Base-by-base conservation (phyloP, 2,888 invertebrate genomes). In the Cantharis rustica region DNA sequence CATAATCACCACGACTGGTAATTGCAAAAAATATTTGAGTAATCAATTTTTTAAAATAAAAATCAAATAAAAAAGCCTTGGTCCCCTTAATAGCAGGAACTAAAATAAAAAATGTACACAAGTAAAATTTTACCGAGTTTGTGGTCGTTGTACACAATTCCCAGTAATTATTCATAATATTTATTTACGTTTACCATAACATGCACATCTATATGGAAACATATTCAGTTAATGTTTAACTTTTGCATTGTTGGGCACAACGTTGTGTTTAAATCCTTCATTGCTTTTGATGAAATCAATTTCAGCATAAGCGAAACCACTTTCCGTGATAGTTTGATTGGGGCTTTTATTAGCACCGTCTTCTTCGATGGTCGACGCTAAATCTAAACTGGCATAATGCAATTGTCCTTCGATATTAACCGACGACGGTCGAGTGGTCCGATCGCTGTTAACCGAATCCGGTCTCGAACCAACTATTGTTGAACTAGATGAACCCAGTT, bases 271-370 rank as follows among this genome's bases (percentile, higher is more conserved):
- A 78, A 89, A 84, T 76, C 88, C 88, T 81, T 92, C 92, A 61
- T 20, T 64, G 86, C 92, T 91, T 87, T 93, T 92, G 31, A 91
- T 89, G 88, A 95, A 95, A 90, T 95, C 95, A 79, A 95, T 95
- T 89, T 95, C 93, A 79, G 95, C 95, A 88, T 95, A 95, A 62
- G 91, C 90, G 84, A 93, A 92, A 76, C 89, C 88, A 66, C 90
- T 85, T 77, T 86, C 84, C 71, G 26, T n/a, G 73, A 64, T 13
- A 10, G 16, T 75, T 71, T 84, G 76, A 10, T 63, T 71, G 15
- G 71, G 73, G 66, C 75, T 78, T 16, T 72, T 73, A 20, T 69
- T 76, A 80, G 64, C 82, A 64, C 84, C 83, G 61, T 88, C 88
- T 79, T 87, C 87, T 63, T 85, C 87, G 61, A 85, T 85, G 20